Conservation (phyloP, 1,140 invertebrate species). For the Ceratina australensis region DNA sequence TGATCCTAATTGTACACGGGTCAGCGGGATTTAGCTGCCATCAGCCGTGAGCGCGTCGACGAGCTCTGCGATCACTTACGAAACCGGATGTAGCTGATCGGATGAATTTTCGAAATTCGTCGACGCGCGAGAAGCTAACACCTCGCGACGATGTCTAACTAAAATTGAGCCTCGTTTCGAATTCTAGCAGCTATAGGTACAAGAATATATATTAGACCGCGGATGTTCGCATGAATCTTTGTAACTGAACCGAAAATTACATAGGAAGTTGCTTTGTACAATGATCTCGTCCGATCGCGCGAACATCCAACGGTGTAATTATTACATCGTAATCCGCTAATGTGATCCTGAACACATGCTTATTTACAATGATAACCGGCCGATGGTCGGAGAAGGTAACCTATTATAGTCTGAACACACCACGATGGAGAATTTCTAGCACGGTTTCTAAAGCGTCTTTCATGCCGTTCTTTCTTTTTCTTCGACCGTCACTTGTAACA, state of each 20-base stretch:
- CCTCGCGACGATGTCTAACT: conserved; percentile 65
- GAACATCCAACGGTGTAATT: neutral
- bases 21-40: conserved; percentile 30
- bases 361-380: neutral
- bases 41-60: conserved; percentile 4
- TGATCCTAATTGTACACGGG: conserved; percentile 17
- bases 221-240: neutral
- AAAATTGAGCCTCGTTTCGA: conserved; percentile 75
- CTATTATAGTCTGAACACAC: neutral
- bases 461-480: neutral
- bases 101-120: conserved; percentile 4
- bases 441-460: neutral
- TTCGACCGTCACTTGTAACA: conserved; percentile 5
- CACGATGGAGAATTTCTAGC: conserved; percentile 25
- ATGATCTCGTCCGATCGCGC: too few relatives aligned
- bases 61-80: neutral
- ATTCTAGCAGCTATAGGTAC: conserved; percentile 64
- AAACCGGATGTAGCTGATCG: neutral
- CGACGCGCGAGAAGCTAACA: conserved; percentile 10
- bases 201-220: conserved; percentile 23
- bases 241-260: too few relatives aligned
- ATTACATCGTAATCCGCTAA: conserved; percentile 12
- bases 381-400: neutral
- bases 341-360: neutral
- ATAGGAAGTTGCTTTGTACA: too few relatives aligned